phyloP scores from a whole-genome alignment of 2,113 vertebrate genomes.

The Syngnathus floridae region DNA sequence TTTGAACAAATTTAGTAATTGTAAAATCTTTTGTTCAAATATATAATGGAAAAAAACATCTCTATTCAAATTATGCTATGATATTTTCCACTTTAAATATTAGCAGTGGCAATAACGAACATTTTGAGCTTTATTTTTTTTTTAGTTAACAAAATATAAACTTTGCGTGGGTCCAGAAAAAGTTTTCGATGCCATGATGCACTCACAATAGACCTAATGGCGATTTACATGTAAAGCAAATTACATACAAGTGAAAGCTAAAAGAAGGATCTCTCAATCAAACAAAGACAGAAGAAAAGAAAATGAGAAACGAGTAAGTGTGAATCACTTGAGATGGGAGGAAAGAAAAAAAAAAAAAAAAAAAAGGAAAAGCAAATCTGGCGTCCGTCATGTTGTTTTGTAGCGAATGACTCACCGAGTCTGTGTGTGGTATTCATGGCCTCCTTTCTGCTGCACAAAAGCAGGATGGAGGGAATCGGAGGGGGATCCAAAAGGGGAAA shows the following conservation, averaged over 20 bases:
- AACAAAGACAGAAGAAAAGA: not conserved
- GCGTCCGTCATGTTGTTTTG: slow-evolving; percentile 46
- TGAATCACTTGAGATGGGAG: slow-evolving; percentile 51
- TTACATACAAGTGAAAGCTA: not conserved
- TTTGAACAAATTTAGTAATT: not conserved
- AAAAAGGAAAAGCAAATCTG: slow-evolving; percentile 49
- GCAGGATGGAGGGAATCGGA: slow-evolving; percentile 38
- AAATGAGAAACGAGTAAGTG: slow-evolving; percentile 21
- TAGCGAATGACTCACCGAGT: slow-evolving; percentile 53
- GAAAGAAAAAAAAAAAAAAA: not conserved
- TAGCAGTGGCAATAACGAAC: not conserved
- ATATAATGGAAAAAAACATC: not conserved
- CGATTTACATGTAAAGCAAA: not conserved
- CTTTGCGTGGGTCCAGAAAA: not conserved
- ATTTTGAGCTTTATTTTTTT: not conserved
- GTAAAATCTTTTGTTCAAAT: not conserved
- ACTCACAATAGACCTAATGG: not conserved
- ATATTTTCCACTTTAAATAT: not conserved
- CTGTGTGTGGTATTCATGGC: slow-evolving; percentile 72
- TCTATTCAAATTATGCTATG: not conserved
- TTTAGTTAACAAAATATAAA: not conserved
- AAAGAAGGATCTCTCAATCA: not conserved
- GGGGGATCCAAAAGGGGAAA: slow-evolving; percentile 32
- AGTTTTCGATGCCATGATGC: not conserved
- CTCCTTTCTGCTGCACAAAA: slow-evolving; percentile 47